Conservation (phyloP, 2,113 vertebrate genomes). For the Verasper variegatus region DNA sequence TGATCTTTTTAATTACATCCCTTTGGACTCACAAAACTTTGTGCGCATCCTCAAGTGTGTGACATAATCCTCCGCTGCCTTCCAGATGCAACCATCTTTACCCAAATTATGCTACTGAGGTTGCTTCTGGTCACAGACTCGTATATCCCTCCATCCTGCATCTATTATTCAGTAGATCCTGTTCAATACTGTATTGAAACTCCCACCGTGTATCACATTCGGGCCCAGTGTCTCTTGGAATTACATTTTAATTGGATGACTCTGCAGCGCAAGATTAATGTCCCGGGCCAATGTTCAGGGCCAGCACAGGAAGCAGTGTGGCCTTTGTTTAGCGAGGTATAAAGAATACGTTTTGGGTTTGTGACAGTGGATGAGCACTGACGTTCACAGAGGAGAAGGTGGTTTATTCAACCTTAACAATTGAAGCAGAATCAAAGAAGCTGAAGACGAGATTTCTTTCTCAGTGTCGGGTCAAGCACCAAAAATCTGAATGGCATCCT, state of each 20-base stretch:
- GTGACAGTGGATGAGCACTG: neutral
- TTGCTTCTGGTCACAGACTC: constrained; percentile 33
- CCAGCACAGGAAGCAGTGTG: neutral
- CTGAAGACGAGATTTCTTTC: neutral
- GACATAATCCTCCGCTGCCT: constrained; percentile 38
- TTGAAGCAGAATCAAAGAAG: neutral
- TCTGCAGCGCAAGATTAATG: constrained; percentile 35
- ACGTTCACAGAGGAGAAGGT: neutral
- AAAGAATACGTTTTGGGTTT: neutral
- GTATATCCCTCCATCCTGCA: constrained; percentile 22
- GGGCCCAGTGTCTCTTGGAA: neutral
- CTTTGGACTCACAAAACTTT: constrained; percentile 56
- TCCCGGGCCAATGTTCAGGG: neutral
- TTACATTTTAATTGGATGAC: constrained; percentile 18
- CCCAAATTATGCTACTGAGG: constrained; percentile 12
- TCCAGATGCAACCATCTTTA: constrained; percentile 46
- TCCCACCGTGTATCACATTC: constrained; percentile 5
- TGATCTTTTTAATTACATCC: constrained; percentile 75
- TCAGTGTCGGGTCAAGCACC: too few relatives aligned
- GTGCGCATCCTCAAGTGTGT: constrained; percentile 46
- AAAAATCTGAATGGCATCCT: too few relatives aligned
- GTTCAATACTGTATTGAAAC: constrained; percentile 32
- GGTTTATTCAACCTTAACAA: neutral
- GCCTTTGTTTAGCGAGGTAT: neutral
- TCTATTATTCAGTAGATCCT: constrained; percentile 49